Evolutionary conservation across 37 sponge, comb jelly and placozoan species (phyloP).

Genomic region (Aphrocallistes beatrix): DNA sequence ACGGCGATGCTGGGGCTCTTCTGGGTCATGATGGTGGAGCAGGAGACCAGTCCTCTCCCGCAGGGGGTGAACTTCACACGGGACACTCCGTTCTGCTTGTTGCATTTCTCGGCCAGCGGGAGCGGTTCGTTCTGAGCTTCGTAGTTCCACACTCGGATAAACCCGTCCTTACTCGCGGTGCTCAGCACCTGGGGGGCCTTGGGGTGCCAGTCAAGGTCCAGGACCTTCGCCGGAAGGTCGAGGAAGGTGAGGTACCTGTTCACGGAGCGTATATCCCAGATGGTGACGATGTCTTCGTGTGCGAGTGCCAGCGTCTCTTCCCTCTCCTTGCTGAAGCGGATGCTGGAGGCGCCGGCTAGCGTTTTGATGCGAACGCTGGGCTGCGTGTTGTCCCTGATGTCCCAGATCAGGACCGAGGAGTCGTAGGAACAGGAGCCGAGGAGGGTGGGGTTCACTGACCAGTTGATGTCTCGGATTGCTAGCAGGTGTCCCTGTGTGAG

Average conservation of each 20-base stretch:
- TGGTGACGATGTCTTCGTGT: constrained; percentile 4
- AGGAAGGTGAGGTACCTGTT: background rate
- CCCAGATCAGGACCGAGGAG: constrained; percentile 1
- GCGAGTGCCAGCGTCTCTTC: background rate
- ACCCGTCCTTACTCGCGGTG: background rate
- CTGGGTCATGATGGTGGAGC: background rate
- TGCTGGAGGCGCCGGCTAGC: background rate
- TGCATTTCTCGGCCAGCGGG: background rate
- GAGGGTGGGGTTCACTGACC: background rate
- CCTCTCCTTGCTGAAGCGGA: background rate
- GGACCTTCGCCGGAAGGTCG: background rate
- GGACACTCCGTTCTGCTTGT: background rate
- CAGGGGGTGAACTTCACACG: background rate
- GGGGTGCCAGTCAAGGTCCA: constrained; percentile 8
- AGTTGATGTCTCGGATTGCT: background rate
- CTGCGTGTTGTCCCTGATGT: background rate
- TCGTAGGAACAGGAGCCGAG: constrained; percentile 14
- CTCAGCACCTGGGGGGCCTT: background rate
- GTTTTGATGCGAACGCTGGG: constrained; percentile 3
- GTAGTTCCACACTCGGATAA: background rate
- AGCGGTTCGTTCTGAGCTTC: background rate
- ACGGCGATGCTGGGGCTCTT: constrained; percentile 2
- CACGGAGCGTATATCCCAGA: background rate
- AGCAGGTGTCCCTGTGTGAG: constrained; percentile 9
- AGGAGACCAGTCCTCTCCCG: background rate